Base-by-base conservation (phyloP, 1,140 invertebrate species). In the Apocrypta bakeri region DNA sequence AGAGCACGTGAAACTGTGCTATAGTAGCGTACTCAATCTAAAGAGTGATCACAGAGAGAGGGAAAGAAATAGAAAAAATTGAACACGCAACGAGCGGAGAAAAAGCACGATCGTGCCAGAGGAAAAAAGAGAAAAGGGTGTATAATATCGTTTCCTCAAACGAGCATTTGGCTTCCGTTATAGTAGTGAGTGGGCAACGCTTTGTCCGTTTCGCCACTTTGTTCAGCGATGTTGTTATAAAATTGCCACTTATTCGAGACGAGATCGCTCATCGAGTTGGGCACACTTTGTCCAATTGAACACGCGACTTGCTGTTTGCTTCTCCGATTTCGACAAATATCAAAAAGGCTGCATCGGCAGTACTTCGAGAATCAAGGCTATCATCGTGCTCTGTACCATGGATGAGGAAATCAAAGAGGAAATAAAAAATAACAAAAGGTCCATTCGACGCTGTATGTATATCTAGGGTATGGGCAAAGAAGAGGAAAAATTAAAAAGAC, bases 91-190 rank as follows among this genome's bases (percentile, higher is more conserved):
- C 6, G 71, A 73, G 25, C 33, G n/a, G 40, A 79, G 27, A 61
- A 48, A 71, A 56, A 27, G 63, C 8, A 24, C 29, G 61, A 24
- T 17, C 17, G 33, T 9, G 21, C 21, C 31, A 37, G 33, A 37
- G 21, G 0, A 25, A 63, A 24, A 9, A 7, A 31, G 80, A 64
- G 33, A 40, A 37, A 63, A 27, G 11, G 56, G 3, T 31, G 69
- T 7, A 24, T 79, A 86, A 85, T 86, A 86, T 84, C 78, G 66
- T 84, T 81, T 77, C 42, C 72, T 71, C 42, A 48, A 80, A 84
- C 82, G 77, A 79, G 11, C 25, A 31, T 75, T 25, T 74, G 37
- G 25, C 71, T 14, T 21, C 25, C 3, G 66, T 7, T 2, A 7
- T 24, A 1, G 56, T 21, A 77, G 75, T 83, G 56, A 66, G 56